phyloP scores from a whole-genome alignment of 2,797 vertebrate species.

The Enoplosus armatus region DNA sequence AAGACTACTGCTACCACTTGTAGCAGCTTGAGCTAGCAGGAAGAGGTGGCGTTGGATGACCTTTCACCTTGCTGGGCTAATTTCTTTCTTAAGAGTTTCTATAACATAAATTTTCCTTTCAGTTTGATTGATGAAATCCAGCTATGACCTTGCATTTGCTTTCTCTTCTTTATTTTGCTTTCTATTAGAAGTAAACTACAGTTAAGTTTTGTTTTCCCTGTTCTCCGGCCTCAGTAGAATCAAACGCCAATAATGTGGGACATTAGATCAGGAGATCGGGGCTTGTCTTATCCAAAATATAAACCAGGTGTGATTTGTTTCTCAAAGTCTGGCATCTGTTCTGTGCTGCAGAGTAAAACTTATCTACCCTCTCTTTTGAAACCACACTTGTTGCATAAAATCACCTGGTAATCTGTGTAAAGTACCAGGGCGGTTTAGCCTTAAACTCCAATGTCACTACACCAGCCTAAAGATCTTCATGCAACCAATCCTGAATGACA shows the following conservation, averaged over 20 bases:
- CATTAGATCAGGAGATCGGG: background rate
- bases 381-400: background rate
- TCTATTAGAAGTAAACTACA: background rate
- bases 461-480: background rate
- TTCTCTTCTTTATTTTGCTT: slow-evolving; percentile 23
- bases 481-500: background rate
- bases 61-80: background rate
- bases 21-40: background rate
- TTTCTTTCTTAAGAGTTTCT: background rate
- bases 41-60: background rate
- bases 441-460: background rate
- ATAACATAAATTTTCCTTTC: background rate
- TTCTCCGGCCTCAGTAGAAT: background rate
- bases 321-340: background rate
- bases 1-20: background rate
- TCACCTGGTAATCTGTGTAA: background rate
- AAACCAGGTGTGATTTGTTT: slow-evolving; percentile 2
- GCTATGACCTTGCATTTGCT: background rate
- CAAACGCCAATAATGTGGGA: background rate
- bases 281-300: background rate
- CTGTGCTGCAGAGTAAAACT: background rate
- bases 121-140: background rate
- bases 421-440: background rate
- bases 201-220: background rate
- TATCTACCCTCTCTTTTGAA: background rate